Percentiles rank a stretch among this genome's conserved stretches.
Evolutionary conservation across 2,888 invertebrate genomes (phyloP).

Genomic region (Hydrotaea cyrtoneurina): DNA sequence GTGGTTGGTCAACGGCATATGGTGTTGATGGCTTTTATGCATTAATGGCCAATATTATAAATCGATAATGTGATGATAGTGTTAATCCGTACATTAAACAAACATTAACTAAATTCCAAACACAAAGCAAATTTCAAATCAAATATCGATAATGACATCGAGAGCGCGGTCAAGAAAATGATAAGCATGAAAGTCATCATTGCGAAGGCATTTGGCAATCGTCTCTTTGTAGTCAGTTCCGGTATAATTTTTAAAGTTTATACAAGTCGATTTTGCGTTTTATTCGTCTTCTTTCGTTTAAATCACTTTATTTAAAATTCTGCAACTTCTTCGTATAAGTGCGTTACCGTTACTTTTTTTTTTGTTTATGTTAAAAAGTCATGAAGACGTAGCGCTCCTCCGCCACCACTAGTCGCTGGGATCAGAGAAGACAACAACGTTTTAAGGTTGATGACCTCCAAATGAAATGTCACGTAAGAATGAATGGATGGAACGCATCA

Average conservation of each 20-base stretch:
- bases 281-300: background rate
- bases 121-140: background rate
- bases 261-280: background rate
- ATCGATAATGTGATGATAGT: background rate
- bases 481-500: background rate
- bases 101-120: background rate
- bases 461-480: background rate
- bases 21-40: background rate
- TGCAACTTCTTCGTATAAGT: background rate
- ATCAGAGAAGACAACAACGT: background rate
- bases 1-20: background rate
- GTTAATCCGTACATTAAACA: conserved; percentile 10
- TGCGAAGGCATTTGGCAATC: background rate
- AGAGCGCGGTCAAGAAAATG: background rate
- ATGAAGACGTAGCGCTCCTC: background rate
- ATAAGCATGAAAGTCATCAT: background rate
- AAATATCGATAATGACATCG: background rate
- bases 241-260: conserved; percentile 39
- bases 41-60: conserved; percentile 2
- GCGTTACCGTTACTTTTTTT: background rate
- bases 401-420: background rate
- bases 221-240: conserved; percentile 35
- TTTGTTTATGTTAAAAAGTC: background rate
- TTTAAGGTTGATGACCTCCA: conserved; percentile 17
- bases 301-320: conserved; percentile 24